Percentiles rank a stretch among this genome's conserved stretches.
phyloP scores from a whole-genome alignment of 2,797 vertebrate genomes.

The Microctenopoma lineatum region DNA sequence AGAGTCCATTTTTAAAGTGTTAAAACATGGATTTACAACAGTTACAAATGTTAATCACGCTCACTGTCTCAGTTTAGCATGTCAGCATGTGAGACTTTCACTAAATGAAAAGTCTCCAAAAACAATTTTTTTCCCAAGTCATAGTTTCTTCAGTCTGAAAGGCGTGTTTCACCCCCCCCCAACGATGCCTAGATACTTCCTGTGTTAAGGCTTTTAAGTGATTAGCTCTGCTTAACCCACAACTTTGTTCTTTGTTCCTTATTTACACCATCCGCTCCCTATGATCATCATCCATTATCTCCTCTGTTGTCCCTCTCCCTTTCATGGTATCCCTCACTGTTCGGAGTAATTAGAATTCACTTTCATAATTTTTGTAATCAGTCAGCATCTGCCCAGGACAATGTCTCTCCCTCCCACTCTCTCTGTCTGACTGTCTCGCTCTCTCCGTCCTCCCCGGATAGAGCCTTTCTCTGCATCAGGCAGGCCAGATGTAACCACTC shows the following conservation, averaged over 20 bases:
- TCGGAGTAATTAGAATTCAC: constrained; percentile 37
- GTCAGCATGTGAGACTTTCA: not conserved
- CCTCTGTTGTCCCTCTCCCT: constrained; percentile 1
- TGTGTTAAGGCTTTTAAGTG: constrained; percentile 70
- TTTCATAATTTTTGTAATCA: constrained; percentile 38
- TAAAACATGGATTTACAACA: not conserved
- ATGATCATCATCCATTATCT: constrained; percentile 43
- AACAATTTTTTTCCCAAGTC: not conserved
- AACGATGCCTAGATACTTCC: constrained; percentile 61
- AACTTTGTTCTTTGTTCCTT: constrained; percentile 48
- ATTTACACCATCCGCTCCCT: constrained; percentile 57
- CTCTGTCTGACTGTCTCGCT: constrained; percentile 5
- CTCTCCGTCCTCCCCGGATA: constrained; percentile 28
- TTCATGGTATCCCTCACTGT: constrained; percentile 10
- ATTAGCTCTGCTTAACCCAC: constrained; percentile 60
- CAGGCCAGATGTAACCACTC: constrained; percentile 66
- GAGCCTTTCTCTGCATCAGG: constrained; percentile 54
- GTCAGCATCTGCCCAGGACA: constrained; percentile 23
- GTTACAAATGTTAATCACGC: not conserved
- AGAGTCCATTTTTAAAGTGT: not conserved
- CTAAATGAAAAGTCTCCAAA: not conserved
- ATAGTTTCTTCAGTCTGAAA: constrained; percentile 17
- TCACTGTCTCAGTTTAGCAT: not conserved
- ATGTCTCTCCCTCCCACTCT: not conserved
- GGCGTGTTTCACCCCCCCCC: constrained; percentile 30